Percentiles rank a stretch among this genome's conserved stretches.
Conservation (phyloP, 2,888 invertebrate species). For the Drosophila prostipennis region DNA sequence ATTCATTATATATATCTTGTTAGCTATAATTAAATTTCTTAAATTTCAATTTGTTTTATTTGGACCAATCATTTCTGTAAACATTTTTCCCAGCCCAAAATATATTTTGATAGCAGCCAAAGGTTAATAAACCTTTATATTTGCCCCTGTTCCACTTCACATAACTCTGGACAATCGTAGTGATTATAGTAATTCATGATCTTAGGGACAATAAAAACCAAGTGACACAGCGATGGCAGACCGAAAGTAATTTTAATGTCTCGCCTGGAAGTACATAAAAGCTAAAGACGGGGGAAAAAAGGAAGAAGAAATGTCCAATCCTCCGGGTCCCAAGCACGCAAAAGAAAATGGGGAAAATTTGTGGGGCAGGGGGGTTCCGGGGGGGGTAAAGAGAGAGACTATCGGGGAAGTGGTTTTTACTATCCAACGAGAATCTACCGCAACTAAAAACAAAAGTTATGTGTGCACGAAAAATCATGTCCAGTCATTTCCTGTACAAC, state of each 20-base stretch:
- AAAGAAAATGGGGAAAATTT: conserved; percentile 13
- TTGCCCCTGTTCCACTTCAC: conserved; percentile 12
- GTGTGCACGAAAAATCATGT: conserved; percentile 65
- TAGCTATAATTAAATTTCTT: too few species aligned
- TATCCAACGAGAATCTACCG: conserved; percentile 57
- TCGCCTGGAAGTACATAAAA: conserved; percentile 43
- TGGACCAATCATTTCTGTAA: background rate
- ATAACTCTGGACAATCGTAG: conserved; percentile 29
- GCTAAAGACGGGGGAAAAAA: background rate
- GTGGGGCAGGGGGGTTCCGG: background rate
- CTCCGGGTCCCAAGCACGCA: conserved; percentile 27
- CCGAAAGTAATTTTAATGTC: conserved; percentile 40
- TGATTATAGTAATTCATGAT: conserved; percentile 43
- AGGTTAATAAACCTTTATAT: conserved; percentile 3
- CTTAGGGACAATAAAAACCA: conserved; percentile 35
- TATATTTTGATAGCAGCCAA: background rate
- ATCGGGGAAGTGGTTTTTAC: conserved; percentile 59
- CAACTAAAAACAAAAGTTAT: conserved; percentile 62
- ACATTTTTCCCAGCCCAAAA: background rate
- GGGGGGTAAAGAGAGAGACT: conserved; percentile 8
- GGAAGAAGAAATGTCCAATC: background rate
- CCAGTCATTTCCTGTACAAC: conserved; percentile 74
- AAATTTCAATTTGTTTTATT: background rate
- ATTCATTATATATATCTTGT: too few species aligned
- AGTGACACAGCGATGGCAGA: conserved; percentile 19